phyloP scores from a whole-genome alignment of 2,888 invertebrate genomes.

The Meteorus colon region DNA sequence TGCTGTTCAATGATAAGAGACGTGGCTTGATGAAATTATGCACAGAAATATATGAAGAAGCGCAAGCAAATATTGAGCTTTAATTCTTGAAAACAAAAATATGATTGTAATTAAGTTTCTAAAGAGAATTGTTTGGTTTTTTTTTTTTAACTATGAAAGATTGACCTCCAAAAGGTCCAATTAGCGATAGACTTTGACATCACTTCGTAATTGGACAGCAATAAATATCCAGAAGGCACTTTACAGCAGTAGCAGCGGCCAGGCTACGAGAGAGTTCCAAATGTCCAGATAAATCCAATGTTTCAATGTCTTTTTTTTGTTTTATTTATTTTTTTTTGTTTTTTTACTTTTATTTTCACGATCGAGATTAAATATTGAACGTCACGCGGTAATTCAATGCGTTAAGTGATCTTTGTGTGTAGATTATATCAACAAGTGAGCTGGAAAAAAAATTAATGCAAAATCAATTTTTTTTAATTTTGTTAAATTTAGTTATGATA shows the following conservation, averaged over 20 bases:
- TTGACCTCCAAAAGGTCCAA: constrained; percentile 68
- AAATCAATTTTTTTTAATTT: constrained; percentile 19
- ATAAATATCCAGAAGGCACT: constrained; percentile 12
- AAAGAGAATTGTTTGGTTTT: constrained; percentile 45
- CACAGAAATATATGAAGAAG: background rate
- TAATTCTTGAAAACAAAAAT: background rate
- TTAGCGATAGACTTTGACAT: constrained; percentile 66
- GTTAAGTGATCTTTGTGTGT: constrained; percentile 18
- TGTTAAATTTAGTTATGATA: background rate
- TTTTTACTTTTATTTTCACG: background rate
- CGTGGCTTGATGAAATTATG: constrained; percentile 10
- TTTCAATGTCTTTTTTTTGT: constrained; percentile 26
- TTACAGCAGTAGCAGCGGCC: constrained; percentile 6
- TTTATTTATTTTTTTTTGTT: constrained; percentile 23
- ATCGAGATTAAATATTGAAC: constrained; percentile 21
- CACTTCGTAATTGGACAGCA: constrained; percentile 25
- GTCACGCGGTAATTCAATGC: background rate
- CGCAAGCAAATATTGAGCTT: background rate
- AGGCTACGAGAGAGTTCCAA: background rate
- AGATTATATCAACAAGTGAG: constrained; percentile 26
- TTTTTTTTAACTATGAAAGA: constrained; percentile 47
- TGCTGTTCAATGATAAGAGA: constrained; percentile 24
- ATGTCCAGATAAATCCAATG: constrained; percentile 21
- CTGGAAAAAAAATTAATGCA: constrained; percentile 20
- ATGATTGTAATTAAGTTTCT: constrained; percentile 13